These are phyloP conservation scores for Ennomos erosarius DNA, from an alignment of 2,888 invertebrate genomes.

Conservation along the genomic window DNA sequence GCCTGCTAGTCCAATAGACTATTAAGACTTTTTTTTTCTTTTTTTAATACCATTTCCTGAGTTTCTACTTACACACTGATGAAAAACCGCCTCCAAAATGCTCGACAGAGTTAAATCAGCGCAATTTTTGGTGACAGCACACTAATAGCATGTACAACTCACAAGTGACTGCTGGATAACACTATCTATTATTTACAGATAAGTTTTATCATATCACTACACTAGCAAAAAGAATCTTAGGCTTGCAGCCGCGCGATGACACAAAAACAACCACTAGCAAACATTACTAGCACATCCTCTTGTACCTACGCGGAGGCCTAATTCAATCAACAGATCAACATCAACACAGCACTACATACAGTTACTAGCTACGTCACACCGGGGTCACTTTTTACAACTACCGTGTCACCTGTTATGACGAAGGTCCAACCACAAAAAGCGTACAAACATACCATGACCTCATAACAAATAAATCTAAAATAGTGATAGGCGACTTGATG, in stretches of 20 bases:
- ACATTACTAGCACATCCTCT: constrained; percentile 61
- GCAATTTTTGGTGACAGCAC: constrained; percentile 21
- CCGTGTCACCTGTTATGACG: constrained; percentile 39
- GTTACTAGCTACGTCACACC: constrained; percentile 56
- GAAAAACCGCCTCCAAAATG: constrained; percentile 13
- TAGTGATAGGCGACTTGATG: constrained; percentile 52
- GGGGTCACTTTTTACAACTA: constrained; percentile 50
- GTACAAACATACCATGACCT: constrained; percentile 41
- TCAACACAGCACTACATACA: constrained; percentile 45
- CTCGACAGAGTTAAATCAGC: constrained; percentile 16
- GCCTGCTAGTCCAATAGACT: neutral
- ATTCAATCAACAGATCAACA: constrained; percentile 50
- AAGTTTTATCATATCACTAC: constrained; percentile 74
- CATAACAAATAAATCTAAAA: constrained; percentile 23
- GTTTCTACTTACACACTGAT: constrained; percentile 27
- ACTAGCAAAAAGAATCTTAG: constrained; percentile 69
- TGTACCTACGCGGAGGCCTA: constrained; percentile 57
- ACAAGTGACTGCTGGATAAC: constrained; percentile 50
- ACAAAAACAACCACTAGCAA: constrained; percentile 65
- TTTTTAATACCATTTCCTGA: neutral
- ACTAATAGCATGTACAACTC: constrained; percentile 21
- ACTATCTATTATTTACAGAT: constrained; percentile 68
- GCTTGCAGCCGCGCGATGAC: constrained; percentile 71
- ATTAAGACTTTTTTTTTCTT: neutral
- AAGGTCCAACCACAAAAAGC: constrained; percentile 37